These are phyloP conservation scores for Spicauda simplicius DNA, from an alignment of 2,888 invertebrate genomes.

Conservation along the genomic window DNA sequence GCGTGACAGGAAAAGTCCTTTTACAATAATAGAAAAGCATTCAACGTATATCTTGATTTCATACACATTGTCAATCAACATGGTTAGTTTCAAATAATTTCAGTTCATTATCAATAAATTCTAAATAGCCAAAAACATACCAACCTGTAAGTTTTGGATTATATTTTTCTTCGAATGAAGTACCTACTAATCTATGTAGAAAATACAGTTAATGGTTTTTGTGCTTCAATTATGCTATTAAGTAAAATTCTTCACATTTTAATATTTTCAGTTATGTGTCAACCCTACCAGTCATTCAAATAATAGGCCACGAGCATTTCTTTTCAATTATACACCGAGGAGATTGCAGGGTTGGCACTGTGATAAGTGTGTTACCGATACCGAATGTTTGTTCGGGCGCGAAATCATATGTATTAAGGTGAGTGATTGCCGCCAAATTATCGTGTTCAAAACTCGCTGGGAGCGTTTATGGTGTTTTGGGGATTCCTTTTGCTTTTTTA, in stretches of 20 bases:
- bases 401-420: conserved; percentile 45
- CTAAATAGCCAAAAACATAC: too few relatives aligned
- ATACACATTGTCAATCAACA: too few relatives aligned
- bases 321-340: conserved; percentile 32
- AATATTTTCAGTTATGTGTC: neutral
- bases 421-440: conserved; percentile 40
- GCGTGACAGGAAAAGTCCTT: too few relatives aligned
- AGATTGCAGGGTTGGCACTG: conserved; percentile 32
- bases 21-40: too few relatives aligned
- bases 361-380: conserved; percentile 37
- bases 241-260: neutral
- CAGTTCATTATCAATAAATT: too few relatives aligned
- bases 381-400: conserved; percentile 40
- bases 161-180: too few relatives aligned
- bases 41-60: too few relatives aligned
- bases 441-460: conserved; percentile 38
- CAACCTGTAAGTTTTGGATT: too few relatives aligned
- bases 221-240: neutral
- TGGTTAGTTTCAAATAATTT: too few relatives aligned
- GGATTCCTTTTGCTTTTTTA: conserved; percentile 7
- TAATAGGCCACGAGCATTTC: conserved; percentile 30
- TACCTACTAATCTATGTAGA: too few relatives aligned
- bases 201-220: too few relatives aligned
- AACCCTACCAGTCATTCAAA: conserved; percentile 27
- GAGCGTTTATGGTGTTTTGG: conserved; percentile 33